Conservation (phyloP, 2,797 vertebrate genomes). For the Zalophus californianus region DNA sequence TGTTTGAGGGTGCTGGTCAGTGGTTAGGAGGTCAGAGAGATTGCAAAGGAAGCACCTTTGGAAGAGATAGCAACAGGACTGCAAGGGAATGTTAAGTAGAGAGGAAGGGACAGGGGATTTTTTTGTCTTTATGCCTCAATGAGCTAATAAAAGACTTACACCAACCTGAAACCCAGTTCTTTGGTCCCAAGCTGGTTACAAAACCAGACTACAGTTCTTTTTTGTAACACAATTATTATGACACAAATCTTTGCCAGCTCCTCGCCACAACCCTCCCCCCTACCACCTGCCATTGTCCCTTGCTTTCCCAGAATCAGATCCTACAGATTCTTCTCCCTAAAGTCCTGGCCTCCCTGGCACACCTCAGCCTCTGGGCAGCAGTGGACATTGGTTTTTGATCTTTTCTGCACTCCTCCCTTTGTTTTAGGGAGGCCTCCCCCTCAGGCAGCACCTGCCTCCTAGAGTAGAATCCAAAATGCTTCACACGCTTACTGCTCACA, state of each 20-base stretch:
- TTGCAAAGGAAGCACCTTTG: not conserved
- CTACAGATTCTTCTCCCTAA: not conserved
- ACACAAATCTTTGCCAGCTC: too few relatives aligned
- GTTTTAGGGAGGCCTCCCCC: not conserved
- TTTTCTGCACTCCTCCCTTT: not conserved
- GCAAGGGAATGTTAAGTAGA: too few relatives aligned
- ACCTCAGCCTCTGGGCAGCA: not conserved
- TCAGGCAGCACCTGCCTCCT: not conserved
- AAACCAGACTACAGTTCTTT: not conserved
- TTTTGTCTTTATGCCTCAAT: not conserved
- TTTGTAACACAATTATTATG: not conserved
- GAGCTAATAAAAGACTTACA: not conserved
- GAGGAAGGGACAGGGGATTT: not conserved
- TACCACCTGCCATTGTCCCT: accelerated
- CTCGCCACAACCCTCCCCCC: not conserved
- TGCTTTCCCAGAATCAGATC: not conserved
- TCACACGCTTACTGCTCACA: not conserved
- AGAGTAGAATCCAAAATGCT: not conserved
- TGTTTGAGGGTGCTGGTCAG: too few relatives aligned
- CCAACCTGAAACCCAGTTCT: not conserved
- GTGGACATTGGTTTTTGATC: not conserved
- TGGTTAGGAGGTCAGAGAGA: not conserved
- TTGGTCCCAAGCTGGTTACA: not conserved
- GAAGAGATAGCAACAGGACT: too few relatives aligned
- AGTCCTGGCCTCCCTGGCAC: not conserved